Base-by-base conservation (phyloP, 2,888 invertebrate species). In the Andrena camellia region DNA sequence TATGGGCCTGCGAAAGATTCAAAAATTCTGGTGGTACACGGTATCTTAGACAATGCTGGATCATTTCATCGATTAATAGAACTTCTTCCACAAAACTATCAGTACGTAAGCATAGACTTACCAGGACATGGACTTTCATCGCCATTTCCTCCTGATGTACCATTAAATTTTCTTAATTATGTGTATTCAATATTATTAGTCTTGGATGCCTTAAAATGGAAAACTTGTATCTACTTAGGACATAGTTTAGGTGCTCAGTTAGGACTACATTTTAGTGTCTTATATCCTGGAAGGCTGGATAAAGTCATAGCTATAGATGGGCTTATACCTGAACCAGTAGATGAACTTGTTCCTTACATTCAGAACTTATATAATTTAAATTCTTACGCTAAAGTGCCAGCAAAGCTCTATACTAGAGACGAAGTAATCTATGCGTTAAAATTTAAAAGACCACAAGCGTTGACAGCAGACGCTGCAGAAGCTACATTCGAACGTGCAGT, bases 161-260 rank as follows among this genome's bases (percentile, higher is more conserved):
- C 92, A 20, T 91, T 95, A 57, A 86, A 94, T 54, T 91, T 90
- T 79, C 88, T 92, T n/a, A 92, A 93, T 81, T 94, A 92, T 72
- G 79, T 93, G 0, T 35, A 92, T 5, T 10, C 91, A 2, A 78
- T 94, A 23, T 85, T 89, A 63, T 88, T 93, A 69, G 89, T 94
- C 1, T 82, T 94, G 2, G 90, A 94, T 50, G 84, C 92, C 78
- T 90, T 95, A 13, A 87, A 93, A 23, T 95, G 95, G 95, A 82
- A 92, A 3, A 90, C 89, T 48, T 94, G 93, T 71, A 87, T 90
- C 31, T 93, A 92, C 66, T 82, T 95, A 10, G 94, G 94, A 6
- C 95, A 95, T 73, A 94, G 94, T 89, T 94, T 95, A 88, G 96
- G 96, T 1, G 95, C 94, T 1, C 94, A 94, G 66, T 73, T 95